Base-by-base conservation (phyloP, 2,797 vertebrate species). In the Heterohyrax brucei region DNA sequence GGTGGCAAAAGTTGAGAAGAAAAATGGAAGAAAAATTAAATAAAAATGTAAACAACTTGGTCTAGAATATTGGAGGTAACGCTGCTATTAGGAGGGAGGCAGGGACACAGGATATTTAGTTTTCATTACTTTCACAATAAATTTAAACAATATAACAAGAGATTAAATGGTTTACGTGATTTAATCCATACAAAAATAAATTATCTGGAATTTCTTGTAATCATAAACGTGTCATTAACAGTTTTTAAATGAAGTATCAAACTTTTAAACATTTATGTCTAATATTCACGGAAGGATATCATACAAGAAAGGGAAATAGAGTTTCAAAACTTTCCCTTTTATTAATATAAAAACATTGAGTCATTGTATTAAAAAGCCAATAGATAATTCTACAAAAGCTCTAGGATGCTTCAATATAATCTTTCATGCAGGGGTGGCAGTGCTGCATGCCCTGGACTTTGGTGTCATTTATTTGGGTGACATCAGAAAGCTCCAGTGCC, bases 381-480 rank as follows among this genome's bases (percentile, higher is more conserved):
- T 78, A 78, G 61, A 75, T 39, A 62, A 33, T 14, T 50, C 39
- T 73, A 78, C 33, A 81, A 92, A 84, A 92, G 46, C 48, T 82
- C 9, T 56, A 8, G 18, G 24, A 73, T 61, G n/a, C 50, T 83
- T 89, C 92, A 78, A 72, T 59, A 12, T 1, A 19, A 48, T 61
- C 33, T 48, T 21, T 85, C 21, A 81, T 78, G 33, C 26, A 89
- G 2, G 14, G 10, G 5, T 94, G 2, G 7, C 50, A 66, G 12
- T 75, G 91, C 30, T 93, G 4, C 48, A 21, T 75, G 9, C 26
- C 66, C 77, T 78, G 21, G 61, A 81, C 5, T 90, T 93, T 68
- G 26, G 85, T 89, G n/a, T 75, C 73, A 93, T 82, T 95, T 93
- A 73, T 97, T 96, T 89, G 21, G 59, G 46, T 96, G 78, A 79